Evolutionary conservation across 23 tunicate species (phyloP).

Genomic region (Trididemnum miniatum): DNA sequence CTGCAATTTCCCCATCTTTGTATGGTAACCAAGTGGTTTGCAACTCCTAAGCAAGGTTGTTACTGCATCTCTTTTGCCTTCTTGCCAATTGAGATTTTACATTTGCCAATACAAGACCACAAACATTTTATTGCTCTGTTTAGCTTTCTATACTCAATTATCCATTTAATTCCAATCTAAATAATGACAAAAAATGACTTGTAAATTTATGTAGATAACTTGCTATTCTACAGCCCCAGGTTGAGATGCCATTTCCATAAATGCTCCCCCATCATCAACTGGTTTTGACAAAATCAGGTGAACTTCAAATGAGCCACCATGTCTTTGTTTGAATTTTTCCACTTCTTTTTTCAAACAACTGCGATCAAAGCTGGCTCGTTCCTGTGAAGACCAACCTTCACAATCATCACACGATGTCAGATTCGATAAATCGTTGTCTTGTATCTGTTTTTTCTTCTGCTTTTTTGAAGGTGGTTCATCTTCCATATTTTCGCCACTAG

Average conservation of each 20-base stretch:
- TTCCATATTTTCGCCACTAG: neutral
- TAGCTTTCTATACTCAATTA: no score
- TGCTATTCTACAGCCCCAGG: slow-evolving; percentile 56
- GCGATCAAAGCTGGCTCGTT: slow-evolving; percentile 57
- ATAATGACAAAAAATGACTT: no score
- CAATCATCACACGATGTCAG: slow-evolving; percentile 25
- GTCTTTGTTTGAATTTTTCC: slow-evolving; percentile 41
- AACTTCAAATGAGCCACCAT: slow-evolving; percentile 47
- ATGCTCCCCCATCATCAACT: slow-evolving; percentile 75
- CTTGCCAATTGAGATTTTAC: no score
- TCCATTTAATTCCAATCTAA: no score
- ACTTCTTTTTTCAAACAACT: slow-evolving; percentile 47
- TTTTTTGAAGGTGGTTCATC: slow-evolving; percentile 7
- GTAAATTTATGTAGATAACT: no score
- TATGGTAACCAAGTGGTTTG: no score
- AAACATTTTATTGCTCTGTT: no score
- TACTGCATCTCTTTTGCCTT: no score
- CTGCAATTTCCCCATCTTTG: no score
- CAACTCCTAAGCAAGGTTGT: no score
- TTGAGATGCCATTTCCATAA: slow-evolving; percentile 71
- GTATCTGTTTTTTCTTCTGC: neutral
- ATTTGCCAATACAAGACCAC: no score
- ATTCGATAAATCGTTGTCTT: neutral
- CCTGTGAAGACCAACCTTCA: slow-evolving; percentile 22
- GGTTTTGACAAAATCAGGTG: slow-evolving; percentile 77